Evolutionary conservation across 2,113 vertebrate genomes (phyloP).

Genomic region (Psephotus haematonotus): DNA sequence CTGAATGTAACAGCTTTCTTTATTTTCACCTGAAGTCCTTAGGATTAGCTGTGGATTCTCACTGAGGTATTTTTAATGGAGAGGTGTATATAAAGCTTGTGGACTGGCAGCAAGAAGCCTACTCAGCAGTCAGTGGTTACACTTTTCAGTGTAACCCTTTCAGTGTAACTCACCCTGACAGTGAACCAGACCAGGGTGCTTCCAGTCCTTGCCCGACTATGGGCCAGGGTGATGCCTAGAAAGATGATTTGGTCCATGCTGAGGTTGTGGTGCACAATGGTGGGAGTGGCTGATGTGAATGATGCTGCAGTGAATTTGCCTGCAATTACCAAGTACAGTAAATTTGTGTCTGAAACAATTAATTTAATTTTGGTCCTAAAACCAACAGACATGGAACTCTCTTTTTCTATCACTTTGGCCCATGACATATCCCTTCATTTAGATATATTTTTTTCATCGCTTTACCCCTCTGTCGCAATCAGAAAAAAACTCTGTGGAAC

Average conservation of each 20-base stretch:
- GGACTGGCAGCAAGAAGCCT: not conserved
- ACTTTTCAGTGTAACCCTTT: not conserved
- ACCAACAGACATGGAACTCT: not conserved
- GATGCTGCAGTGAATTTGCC: not conserved
- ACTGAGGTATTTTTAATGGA: not conserved
- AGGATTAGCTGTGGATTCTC: constrained; percentile 1
- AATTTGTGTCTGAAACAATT: not conserved
- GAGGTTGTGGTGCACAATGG: not conserved
- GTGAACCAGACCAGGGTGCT: not conserved
- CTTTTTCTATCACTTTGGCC: not conserved
- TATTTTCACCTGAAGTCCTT: constrained; percentile 51
- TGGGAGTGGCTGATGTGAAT: not conserved
- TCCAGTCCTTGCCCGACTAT: not conserved
- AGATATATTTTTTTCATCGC: not conserved
- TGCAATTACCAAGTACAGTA: not conserved
- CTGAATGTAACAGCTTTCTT: constrained; percentile 78
- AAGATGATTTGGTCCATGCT: not conserved
- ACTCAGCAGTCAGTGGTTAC: not conserved
- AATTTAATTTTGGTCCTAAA: not conserved
- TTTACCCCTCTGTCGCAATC: rapidly evolving
- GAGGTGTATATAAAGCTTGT: not conserved
- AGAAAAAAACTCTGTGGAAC: not conserved
- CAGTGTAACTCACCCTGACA: not conserved
- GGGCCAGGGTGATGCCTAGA: not conserved
- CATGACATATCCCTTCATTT: not conserved